Percentiles rank a stretch among this genome's conserved stretches.
These are phyloP conservation scores for Cervus canadensis DNA, from an alignment of 2,113 vertebrate genomes.

Conservation along the genomic window DNA sequence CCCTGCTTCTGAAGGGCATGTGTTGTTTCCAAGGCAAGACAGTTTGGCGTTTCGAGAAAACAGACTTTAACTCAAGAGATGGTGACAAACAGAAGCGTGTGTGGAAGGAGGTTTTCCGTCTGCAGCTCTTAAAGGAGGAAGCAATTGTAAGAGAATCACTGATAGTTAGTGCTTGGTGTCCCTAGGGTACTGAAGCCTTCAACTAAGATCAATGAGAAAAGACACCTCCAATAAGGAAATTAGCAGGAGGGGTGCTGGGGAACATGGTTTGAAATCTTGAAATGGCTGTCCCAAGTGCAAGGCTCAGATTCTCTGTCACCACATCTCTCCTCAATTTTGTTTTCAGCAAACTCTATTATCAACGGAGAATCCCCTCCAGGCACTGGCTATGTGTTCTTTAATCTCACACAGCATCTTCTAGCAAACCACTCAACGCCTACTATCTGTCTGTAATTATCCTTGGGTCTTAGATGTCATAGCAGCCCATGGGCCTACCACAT, in stretches of 20 bases:
- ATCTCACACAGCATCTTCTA: background rate
- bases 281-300: background rate
- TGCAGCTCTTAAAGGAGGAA: background rate
- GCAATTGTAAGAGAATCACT: background rate
- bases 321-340: background rate
- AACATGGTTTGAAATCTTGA: background rate
- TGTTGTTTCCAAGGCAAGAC: background rate
- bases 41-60: background rate
- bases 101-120: background rate
- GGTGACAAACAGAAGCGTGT: background rate
- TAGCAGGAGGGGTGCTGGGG: background rate
- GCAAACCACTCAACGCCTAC: background rate
- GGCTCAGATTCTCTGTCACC: background rate
- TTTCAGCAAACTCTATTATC: background rate
- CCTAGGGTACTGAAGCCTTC: background rate
- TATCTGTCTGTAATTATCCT: background rate
- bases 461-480: background rate
- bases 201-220: background rate
- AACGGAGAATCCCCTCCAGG: background rate
- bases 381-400: accelerated
- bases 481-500: accelerated
- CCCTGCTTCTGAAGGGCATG: background rate
- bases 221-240: background rate
- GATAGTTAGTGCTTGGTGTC: background rate
- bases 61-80: background rate